Base-by-base conservation (phyloP, 2,888 invertebrate genomes). In the Hemithea aestivaria region DNA sequence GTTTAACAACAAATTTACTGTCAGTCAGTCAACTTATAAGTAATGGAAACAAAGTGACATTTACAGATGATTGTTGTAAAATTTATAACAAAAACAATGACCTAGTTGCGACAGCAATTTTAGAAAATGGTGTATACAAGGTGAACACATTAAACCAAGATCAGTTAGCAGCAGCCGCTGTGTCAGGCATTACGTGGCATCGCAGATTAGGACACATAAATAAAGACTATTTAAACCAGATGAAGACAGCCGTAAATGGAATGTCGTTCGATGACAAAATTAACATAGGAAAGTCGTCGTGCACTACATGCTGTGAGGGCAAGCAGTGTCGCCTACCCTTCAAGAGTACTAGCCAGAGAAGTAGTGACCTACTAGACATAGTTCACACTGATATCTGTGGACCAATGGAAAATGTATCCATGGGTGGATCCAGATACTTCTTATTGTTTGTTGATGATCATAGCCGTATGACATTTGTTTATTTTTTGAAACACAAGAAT, bases 101-200 rank as follows among this genome's bases (percentile, higher is more conserved):
- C 16, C 16, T 16, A 5, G 16, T 16, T 2, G 16, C 16, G 16
- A 16, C 16, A 16, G 16, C 16, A 4, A 16, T 5, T 4, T 5
- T 16, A 16, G 3, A 4, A 5, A 16, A 16, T 16, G 16, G 16
- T 16, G 16, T 16, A 5, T 16, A 16, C n/a, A 21, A 21, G 21
- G 6, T 21, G 21, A 21, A 21, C 21, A 21, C 21, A 7, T 21
- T 21, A 21, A 21, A n/a, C n/a, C n/a, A 6, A 7, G 6, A 6
- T 21, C 7, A 7, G 21, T 45, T 37, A 39, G 34, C 43, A 45
- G 57, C 43, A 44, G 48, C 56, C 41, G 43, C 39, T 43, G 41
- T 34, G 36, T 47, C 48, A 47, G 42, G 47, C 48, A 41, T 56
- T 48, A 45, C 47, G 54, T 53, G 29, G 29, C 29, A 29, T 20